Base-by-base conservation (phyloP, 2,888 invertebrate genomes). In the Eueremaeus valkanovi region DNA sequence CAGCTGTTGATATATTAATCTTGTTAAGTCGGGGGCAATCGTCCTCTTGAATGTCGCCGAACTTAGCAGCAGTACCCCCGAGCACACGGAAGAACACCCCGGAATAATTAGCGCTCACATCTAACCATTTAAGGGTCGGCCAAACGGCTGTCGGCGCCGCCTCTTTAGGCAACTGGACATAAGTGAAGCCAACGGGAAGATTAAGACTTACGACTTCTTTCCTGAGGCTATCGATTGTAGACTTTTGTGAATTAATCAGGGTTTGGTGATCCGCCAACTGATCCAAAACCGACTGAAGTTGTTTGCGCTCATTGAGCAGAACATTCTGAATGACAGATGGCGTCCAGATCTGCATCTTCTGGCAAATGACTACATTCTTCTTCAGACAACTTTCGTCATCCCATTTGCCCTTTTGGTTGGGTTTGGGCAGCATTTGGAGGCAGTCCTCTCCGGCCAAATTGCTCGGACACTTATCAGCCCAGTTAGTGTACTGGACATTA, bases 151-250 rank as follows among this genome's bases (percentile, higher is more conserved):
- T 11, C 36, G 66, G 66, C 9, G 66, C n/a, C n/a, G 33, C 36
- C 5, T 66, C 36, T n/a, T 66, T 66, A n/a, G 66, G 36, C 66
- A 66, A 21, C 21, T 66, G 66, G 1, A 66, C 66, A 21, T 66
- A 66, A 36, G 36, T 66, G 21, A 66, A 66, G 36, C 66, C 66
- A 66, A 66, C 18, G 9, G 66, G 66, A n/a, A 66, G n/a, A 2
- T 33, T 27, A n/a, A 36, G n/a, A 13, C n/a, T n/a, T n/a, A 13
- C 33, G 16, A 61, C 31, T 3, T 11, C 6, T 8, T 21, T 58
- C 18, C 29, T 58, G 8, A 58, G 24, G 3, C 29, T 29, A 6
- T 58, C 24, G 11, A 58, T 58, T 29, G 21, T 21, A 9, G 27
- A 13, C 5, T 16, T 21, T 21, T 51, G 51, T 16, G 27, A 13